phyloP scores from a whole-genome alignment of 2,113 vertebrate species.

The Colaptes auratus region DNA sequence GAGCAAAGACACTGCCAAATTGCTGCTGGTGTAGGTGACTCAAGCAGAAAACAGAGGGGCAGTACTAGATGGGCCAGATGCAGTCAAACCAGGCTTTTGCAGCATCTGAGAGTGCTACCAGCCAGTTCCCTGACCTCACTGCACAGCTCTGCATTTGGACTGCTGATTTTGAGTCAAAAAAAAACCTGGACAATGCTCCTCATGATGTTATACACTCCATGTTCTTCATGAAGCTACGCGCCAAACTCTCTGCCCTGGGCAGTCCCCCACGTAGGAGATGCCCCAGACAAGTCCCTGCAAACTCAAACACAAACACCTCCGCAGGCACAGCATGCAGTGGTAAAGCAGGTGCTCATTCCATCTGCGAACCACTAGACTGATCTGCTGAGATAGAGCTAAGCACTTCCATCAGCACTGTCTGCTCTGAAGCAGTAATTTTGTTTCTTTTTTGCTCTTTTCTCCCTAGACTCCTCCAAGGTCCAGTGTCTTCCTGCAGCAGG shows the following conservation, averaged over 20 bases:
- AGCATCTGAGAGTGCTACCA: background rate
- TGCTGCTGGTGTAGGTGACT: background rate
- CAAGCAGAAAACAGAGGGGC: background rate
- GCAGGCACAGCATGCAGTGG: fast-evolving
- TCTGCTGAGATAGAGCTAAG: background rate
- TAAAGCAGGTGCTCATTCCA: background rate
- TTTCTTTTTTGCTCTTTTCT: background rate
- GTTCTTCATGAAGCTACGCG: background rate
- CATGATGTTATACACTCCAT: background rate
- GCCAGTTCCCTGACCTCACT: background rate
- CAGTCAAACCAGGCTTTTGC: fast-evolving
- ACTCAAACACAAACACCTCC: background rate
- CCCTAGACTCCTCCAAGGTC: fast-evolving
- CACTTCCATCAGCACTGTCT: background rate
- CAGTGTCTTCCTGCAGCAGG: fast-evolving
- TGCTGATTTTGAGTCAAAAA: background rate
- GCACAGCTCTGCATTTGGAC: background rate
- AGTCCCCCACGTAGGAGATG: background rate
- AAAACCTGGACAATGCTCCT: background rate
- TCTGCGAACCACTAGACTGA: background rate
- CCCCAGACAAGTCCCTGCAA: fast-evolving
- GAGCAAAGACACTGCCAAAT: background rate
- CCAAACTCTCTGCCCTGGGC: background rate
- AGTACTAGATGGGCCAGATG: background rate
- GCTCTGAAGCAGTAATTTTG: background rate